Base-by-base conservation (phyloP, 2,888 invertebrate genomes). In the Flexamia atlantica region DNA sequence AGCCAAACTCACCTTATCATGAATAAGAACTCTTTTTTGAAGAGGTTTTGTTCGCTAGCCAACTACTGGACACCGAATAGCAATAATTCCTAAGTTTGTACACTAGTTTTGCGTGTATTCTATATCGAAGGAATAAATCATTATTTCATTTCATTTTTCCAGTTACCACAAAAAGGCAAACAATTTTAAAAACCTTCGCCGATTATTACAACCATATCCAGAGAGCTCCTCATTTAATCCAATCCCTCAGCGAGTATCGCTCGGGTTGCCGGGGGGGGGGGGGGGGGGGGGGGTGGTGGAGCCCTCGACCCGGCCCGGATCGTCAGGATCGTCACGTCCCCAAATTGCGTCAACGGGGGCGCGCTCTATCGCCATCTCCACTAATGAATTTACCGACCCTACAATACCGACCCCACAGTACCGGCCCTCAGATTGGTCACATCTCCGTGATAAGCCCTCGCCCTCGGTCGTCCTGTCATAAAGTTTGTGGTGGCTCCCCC, bases 311-410 rank as follows among this genome's bases (percentile, higher is more conserved):
- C 46, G 12, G 14, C 10, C 76, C 23, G 76, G 36, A n/a, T 46
- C 17, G 23, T 76, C 76, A 76, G 50, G 76, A 76, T 46, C 76
- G 25, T 9, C 20, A 23, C 76, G n/a, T 76, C 25, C 20, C 76
- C 23, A 28, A 42, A 76, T 76, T 76, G 76, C 76, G 50, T 50
- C 76, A 7, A 46, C 25, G 50, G 50, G 76, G 76, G 50, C 76
- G 76, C 76, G 76, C 25, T 28, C 28, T 76, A 76, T 76, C 76
- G 50, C 76, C 42, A 76, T 76, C 76, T 76, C 76, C 25, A n/a
- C 76, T 76, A 76, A 76, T 76, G 76, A 76, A 76, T 76, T 76
- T 70, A 70, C 70, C 64, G 23, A 57, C 57, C 57, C 64, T 57
- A 14, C 28, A 30, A 17, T 4, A 28, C 20, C 12, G 1, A 20